Evolutionary conservation across 2,113 vertebrate genomes (phyloP), one percentile per base, ranked within the genome.

Genomic region (Nycticebus coucang): DNA sequence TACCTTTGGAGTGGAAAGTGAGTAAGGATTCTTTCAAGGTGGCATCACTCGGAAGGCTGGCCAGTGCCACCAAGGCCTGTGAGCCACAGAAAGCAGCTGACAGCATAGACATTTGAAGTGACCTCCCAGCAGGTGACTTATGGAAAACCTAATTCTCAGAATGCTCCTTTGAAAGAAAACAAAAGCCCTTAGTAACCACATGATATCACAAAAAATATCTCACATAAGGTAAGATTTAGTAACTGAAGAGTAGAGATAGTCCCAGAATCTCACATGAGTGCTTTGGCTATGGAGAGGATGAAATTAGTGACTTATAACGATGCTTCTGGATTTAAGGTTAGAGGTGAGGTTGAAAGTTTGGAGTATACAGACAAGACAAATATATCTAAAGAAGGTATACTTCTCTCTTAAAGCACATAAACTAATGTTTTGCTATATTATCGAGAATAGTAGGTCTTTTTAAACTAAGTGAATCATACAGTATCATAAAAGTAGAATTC

Each of bases 81-180:
- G 94, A 98, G 98, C 98, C 98, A 87, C 98, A 98, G 98, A 99
- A 98, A 97, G 98, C 97, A 99, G 98, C 98, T 98, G 97, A 57
- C 94, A 80, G 93, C 95, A 95, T 35, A 41, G 86, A 97, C 98
- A 95, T 97, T 98, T 68, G 74, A 97, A 98, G 97, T 96, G 78
- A 97, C 22, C 98, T 98, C 98, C 98, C 98, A 99, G 98, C 97
- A 98, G 98, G 98, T 97, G 98, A 98, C 98, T 98, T 98, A 98
- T 97, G 99, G 98, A 99, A 99, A 98, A 98, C 98, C 98, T 98
- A 99, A 99, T 99, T 99, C 98, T 98, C 98, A 98, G 98, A 98
- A 98, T 98, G 98, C 98, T 98, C 98, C 98, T 98, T 98, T 96
- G 97, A 98, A 98, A 98, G 98, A 98, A 97, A 98, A 97, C 92